Percentiles rank a stretch among this genome's conserved stretches.
Conservation (phyloP, 1,140 invertebrate genomes). For the Neotoxoptera formosana region DNA sequence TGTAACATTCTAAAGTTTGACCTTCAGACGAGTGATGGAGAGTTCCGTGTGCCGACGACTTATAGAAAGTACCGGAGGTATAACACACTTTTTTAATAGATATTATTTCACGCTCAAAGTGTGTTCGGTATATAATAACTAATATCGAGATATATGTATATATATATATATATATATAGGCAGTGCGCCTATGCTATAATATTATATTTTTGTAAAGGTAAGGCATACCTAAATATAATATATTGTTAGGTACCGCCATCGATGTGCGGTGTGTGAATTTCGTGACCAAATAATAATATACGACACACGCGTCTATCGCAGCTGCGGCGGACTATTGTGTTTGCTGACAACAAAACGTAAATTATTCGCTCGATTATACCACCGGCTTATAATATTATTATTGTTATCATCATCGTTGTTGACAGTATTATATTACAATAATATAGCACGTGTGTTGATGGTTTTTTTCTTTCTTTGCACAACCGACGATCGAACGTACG, state of each 20-base stretch:
- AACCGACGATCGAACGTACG: too few relatives aligned
- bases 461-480: too few relatives aligned
- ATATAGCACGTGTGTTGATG: neutral
- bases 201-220: neutral
- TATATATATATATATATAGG: neutral
- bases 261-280: neutral
- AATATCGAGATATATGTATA: too few relatives aligned
- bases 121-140: neutral
- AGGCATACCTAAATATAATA: too few relatives aligned
- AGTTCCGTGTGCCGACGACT: neutral
- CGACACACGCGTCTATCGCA: too few relatives aligned
- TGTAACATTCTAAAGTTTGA: conserved; percentile 37
- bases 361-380: neutral
- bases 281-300: neutral
- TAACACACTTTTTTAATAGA: neutral
- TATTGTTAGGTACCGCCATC: neutral
- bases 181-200: neutral
- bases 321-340: neutral
- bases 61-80: conserved; percentile 2
- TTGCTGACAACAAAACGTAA: neutral
- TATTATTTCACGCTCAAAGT: neutral
- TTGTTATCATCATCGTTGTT: neutral
- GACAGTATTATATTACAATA: neutral
- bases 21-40: conserved; percentile 8
- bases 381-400: neutral